Conservation (phyloP, 2,113 vertebrate species). For the Notechis scutatus region DNA sequence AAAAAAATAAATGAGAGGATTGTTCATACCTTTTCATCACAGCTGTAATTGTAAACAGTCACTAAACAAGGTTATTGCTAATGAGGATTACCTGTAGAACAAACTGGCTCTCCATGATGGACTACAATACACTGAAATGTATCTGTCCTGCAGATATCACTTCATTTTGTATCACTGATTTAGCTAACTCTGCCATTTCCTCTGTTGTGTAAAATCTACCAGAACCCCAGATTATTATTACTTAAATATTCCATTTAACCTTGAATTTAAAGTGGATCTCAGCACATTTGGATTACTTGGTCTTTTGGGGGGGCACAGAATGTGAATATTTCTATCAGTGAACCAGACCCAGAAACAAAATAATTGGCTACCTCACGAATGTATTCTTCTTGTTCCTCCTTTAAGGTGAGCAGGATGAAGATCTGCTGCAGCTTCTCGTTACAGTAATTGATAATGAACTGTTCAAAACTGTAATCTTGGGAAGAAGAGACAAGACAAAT, state of each 20-base stretch:
- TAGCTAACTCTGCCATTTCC: background rate
- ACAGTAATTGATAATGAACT: constrained; percentile 83
- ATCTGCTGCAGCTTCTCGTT: constrained; percentile 81
- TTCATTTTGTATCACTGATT: background rate
- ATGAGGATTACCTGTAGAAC: background rate
- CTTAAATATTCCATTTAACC: background rate
- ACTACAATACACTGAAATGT: background rate
- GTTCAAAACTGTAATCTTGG: constrained; percentile 77
- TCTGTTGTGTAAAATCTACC: background rate
- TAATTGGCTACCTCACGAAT: constrained; percentile 68
- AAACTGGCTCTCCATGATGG: background rate
- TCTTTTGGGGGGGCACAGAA: background rate
- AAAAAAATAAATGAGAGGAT: background rate
- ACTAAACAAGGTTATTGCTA: background rate
- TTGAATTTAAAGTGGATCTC: background rate
- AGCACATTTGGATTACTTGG: background rate
- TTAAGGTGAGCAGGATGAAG: constrained; percentile 77
- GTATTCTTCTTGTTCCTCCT: constrained; percentile 79
- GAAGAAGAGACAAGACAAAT: background rate
- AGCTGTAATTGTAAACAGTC: background rate
- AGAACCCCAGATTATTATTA: background rate
- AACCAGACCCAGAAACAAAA: no score
- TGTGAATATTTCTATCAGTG: background rate
- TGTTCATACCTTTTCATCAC: background rate
- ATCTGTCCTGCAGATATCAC: background rate